These are phyloP conservation scores for Moxostoma hubbsi DNA, from an alignment of 2,797 vertebrate species.

Conservation along the genomic window DNA sequence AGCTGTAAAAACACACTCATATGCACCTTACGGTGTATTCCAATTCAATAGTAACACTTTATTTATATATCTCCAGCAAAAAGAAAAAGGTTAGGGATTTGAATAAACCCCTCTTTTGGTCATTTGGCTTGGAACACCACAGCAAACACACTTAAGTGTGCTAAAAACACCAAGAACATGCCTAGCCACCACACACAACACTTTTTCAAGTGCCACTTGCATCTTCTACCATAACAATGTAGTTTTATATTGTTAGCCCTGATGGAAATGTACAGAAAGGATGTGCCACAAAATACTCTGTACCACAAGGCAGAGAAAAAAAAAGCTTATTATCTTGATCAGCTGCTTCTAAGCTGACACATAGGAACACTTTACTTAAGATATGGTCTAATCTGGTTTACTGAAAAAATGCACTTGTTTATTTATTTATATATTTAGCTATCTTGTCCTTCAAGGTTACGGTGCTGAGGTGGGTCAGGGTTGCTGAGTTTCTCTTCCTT, in stretches of 20 bases:
- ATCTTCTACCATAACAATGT: not conserved
- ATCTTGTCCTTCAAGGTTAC: constrained; percentile 76
- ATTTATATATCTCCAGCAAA: constrained; percentile 1
- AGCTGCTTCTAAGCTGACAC: constrained; percentile 70
- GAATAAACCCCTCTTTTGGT: too few relatives aligned
- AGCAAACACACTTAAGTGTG: not conserved
- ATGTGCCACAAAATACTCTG: constrained; percentile 19
- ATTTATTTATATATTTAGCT: constrained; percentile 71
- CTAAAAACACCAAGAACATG: not conserved
- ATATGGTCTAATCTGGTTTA: constrained; percentile 79
- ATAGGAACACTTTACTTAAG: constrained; percentile 74
- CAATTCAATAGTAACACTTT: not conserved
- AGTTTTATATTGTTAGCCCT: constrained; percentile 21
- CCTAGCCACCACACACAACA: not conserved
- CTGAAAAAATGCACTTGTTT: constrained; percentile 42
- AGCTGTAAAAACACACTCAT: too few relatives aligned
- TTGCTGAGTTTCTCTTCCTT: constrained; percentile 3
- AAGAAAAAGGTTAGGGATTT: not conserved
- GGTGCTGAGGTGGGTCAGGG: constrained; percentile 50
- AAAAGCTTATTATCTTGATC: constrained; percentile 73
- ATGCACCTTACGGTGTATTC: too few relatives aligned
- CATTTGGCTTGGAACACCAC: not conserved
- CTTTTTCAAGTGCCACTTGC: not conserved
- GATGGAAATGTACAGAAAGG: not conserved
- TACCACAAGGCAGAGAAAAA: constrained; percentile 9